Evolutionary conservation across 2,888 invertebrate genomes (phyloP).

Genomic region (Oeneis ivallda): DNA sequence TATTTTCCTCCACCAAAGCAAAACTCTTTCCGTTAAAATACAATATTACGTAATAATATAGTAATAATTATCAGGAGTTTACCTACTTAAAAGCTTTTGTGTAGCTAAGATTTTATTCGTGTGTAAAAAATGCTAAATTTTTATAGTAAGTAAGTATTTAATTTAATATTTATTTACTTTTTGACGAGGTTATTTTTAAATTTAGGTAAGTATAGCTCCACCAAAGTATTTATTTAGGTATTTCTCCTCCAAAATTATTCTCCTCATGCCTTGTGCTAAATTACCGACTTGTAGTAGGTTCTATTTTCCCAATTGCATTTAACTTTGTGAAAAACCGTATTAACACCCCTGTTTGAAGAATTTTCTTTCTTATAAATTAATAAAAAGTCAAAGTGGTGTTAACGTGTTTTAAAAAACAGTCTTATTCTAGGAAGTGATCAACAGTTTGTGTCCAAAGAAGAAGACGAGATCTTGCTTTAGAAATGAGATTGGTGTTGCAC

Average conservation of each 20-base stretch:
- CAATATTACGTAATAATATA: too few species aligned
- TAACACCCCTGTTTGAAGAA: neutral
- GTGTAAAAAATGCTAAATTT: neutral
- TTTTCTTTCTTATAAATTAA: neutral
- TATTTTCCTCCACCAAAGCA: slow-evolving; percentile 2
- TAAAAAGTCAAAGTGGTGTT: neutral
- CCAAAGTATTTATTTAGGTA: neutral
- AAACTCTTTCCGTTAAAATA: neutral
- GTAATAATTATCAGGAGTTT: too few species aligned
- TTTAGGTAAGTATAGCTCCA: neutral
- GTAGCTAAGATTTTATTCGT: neutral
- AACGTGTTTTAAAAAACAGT: neutral
- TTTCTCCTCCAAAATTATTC: neutral
- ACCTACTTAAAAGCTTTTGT: neutral
- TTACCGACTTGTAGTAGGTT: neutral
- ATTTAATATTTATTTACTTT: neutral
- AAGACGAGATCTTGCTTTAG: neutral
- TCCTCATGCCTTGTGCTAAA: neutral
- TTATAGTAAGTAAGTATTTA: neutral
- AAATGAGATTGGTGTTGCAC: neutral
- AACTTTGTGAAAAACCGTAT: neutral
- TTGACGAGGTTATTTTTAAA: neutral
- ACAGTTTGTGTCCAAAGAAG: neutral
- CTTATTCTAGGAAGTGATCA: neutral
- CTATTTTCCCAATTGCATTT: neutral